Percentiles rank a stretch among this genome's conserved stretches.
phyloP scores from a whole-genome alignment of 2,797 vertebrate species.

The Danio kyathit region DNA sequence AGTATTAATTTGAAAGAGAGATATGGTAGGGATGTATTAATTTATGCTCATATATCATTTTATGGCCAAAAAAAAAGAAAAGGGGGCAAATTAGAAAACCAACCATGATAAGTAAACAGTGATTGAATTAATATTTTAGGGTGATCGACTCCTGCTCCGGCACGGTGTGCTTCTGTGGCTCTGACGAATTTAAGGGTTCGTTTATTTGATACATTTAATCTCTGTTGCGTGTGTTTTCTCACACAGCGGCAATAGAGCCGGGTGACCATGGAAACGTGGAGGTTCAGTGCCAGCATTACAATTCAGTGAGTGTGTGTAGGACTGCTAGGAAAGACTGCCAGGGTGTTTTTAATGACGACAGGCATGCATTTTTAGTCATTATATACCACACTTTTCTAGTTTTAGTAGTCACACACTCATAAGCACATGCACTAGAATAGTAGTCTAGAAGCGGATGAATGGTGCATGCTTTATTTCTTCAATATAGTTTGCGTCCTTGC shows the following conservation, averaged over 20 bases:
- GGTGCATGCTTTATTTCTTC: slow-evolving; percentile 6
- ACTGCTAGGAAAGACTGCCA: slow-evolving; percentile 32
- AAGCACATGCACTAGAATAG: background rate
- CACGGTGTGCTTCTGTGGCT: slow-evolving; percentile 64
- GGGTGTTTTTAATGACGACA: slow-evolving; percentile 20
- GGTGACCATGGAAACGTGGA: slow-evolving; percentile 59
- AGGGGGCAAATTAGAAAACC: no score
- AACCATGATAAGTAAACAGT: no score
- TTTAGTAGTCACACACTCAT: slow-evolving; percentile 30
- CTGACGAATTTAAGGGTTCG: slow-evolving; percentile 50
- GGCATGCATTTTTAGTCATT: slow-evolving; percentile 6
- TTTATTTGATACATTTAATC: slow-evolving; percentile 54
- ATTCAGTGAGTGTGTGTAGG: slow-evolving; percentile 3
- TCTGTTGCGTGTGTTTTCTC: slow-evolving; percentile 33
- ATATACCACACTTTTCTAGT: background rate
- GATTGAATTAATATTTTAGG: slow-evolving; percentile 60
- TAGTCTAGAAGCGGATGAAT: slow-evolving; percentile 14
- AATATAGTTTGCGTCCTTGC: slow-evolving; percentile 18
- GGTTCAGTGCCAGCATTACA: slow-evolving; percentile 37
- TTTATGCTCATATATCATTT: no score
- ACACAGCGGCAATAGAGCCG: slow-evolving; percentile 11
- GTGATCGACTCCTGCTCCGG: background rate
- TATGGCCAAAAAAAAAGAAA: no score
- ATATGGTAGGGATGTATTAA: no score
- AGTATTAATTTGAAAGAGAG: no score